Evolutionary conservation across 2,888 invertebrate genomes (phyloP).

Genomic region (Lasioglossum villosulum): DNA sequence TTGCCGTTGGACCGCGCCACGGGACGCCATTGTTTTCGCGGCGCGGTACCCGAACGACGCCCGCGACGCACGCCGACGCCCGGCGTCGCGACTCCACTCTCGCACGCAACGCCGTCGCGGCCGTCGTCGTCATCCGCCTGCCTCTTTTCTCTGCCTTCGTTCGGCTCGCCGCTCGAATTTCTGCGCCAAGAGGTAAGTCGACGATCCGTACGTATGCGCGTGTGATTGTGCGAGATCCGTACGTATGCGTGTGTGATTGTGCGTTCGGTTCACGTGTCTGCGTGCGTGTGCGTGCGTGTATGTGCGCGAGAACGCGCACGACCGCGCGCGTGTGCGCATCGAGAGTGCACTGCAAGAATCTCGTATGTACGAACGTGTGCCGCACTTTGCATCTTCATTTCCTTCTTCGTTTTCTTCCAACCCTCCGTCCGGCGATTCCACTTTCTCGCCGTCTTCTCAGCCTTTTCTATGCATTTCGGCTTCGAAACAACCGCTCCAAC

Average conservation of each 20-base stretch:
- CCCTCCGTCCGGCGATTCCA: not conserved
- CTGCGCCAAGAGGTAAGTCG: slow-evolving; percentile 66
- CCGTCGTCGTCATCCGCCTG: slow-evolving; percentile 62
- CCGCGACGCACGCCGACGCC: slow-evolving; percentile 75
- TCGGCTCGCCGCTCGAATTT: slow-evolving; percentile 58
- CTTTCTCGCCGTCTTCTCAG: not conserved
- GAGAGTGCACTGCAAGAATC: slow-evolving; percentile 10
- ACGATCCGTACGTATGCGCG: slow-evolving; percentile 43
- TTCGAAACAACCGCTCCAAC: not conserved
- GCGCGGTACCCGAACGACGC: slow-evolving; percentile 60
- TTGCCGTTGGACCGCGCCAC: slow-evolving; percentile 66
- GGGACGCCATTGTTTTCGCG: slow-evolving; percentile 78
- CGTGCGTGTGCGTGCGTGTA: slow-evolving; percentile 1
- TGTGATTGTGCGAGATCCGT: slow-evolving; percentile 26
- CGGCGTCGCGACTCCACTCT: slow-evolving; percentile 78
- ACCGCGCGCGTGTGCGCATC: not conserved
- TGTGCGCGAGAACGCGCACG: slow-evolving; percentile 15
- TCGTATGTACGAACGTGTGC: slow-evolving; percentile 36
- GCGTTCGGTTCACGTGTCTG: slow-evolving; percentile 17
- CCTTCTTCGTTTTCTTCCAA: not conserved
- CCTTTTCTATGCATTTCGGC: not conserved
- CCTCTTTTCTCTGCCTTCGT: slow-evolving; percentile 56
- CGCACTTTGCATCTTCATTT: slow-evolving; percentile 41
- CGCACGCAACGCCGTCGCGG: slow-evolving; percentile 76
- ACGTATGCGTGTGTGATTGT: slow-evolving; percentile 9